Conservation (phyloP, 2,888 invertebrate genomes). For the Uropetala carovei region DNA sequence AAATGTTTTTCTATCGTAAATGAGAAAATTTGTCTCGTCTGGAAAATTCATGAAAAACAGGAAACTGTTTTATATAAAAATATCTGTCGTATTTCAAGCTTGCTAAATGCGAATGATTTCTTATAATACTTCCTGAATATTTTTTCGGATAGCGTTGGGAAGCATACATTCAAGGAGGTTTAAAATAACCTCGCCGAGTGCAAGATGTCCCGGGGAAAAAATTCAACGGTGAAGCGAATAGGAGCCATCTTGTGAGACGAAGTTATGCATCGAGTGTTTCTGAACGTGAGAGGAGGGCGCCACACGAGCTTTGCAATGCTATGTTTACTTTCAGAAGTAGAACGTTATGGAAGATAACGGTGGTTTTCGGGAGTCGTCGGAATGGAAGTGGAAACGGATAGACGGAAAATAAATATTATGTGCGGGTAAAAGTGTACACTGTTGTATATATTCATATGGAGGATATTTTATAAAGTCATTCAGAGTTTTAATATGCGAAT, state of each 20-base stretch:
- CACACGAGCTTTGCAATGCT: constrained; percentile 6
- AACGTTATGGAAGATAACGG: neutral
- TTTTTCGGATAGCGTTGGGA: too few species aligned
- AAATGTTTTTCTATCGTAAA: too few species aligned
- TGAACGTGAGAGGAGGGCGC: neutral
- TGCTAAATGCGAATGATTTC: too few species aligned
- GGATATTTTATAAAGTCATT: too few species aligned
- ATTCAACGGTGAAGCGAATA: neutral
- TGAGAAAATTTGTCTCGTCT: too few species aligned
- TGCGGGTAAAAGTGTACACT: neutral
- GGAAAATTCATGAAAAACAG: too few species aligned
- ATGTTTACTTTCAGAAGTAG: constrained; percentile 4
- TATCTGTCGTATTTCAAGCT: too few species aligned
- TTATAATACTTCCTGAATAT: too few species aligned
- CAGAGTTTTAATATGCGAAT: too few species aligned
- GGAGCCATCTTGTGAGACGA: neutral
- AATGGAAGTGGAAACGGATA: neutral
- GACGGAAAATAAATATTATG: neutral
- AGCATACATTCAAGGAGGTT: too few species aligned
- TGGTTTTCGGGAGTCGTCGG: neutral
- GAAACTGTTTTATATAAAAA: too few species aligned
- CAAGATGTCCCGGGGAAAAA: neutral
- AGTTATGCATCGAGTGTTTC: neutral
- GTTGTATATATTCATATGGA: neutral
- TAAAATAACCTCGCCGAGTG: too few species aligned